Evolutionary conservation across 2,888 invertebrate genomes (phyloP).

Genomic region (Sarcophaga rosellei): DNA sequence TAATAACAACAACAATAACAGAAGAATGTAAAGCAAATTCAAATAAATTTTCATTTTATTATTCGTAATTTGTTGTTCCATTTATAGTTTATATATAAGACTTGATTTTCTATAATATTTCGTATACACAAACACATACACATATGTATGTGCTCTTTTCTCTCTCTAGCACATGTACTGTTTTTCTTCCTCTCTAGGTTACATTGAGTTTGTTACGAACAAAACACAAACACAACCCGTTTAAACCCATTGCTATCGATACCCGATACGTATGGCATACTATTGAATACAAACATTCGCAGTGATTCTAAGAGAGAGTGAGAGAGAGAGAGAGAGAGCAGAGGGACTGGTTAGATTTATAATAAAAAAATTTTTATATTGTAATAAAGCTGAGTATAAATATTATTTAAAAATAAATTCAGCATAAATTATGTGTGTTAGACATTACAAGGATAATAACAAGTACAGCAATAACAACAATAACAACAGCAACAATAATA

Average conservation of each 20-base stretch:
- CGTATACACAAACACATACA: too few relatives aligned
- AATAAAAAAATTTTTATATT: slow-evolving; percentile 22
- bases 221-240: too few relatives aligned
- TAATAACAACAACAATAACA: too few relatives aligned
- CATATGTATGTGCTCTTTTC: too few relatives aligned
- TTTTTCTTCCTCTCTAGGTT: slow-evolving; percentile 24
- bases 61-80: slow-evolving; percentile 27
- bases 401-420: slow-evolving; percentile 56
- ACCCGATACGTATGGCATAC: too few relatives aligned
- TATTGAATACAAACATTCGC: too few relatives aligned
- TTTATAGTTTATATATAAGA: too few relatives aligned
- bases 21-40: not conserved
- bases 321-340: not conserved
- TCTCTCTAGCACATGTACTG: not conserved
- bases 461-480: not conserved
- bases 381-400: slow-evolving; percentile 25
- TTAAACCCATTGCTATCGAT: too few relatives aligned
- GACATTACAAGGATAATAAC: slow-evolving; percentile 48
- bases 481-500: not conserved
- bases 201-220: too few relatives aligned
- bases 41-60: slow-evolving; percentile 38
- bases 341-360: not conserved
- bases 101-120: too few relatives aligned
- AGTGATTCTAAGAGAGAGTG: too few relatives aligned
- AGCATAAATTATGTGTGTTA: slow-evolving; percentile 56